These are phyloP conservation scores for Cavia porcellus DNA, from an alignment of 2,113 vertebrate species.

Conservation along the genomic window DNA sequence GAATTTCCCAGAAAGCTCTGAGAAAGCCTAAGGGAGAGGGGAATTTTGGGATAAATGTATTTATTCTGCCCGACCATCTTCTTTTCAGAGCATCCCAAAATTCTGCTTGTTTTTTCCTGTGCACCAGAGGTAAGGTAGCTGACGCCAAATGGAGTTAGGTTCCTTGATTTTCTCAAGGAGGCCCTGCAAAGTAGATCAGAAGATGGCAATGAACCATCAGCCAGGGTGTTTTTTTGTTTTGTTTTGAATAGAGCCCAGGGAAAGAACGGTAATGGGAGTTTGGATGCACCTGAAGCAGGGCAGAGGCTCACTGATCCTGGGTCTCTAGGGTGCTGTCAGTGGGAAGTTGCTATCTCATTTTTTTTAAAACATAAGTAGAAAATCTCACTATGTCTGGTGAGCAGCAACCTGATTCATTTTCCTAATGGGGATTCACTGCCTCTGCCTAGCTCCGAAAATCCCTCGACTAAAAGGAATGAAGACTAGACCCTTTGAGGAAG, in stretches of 20 bases:
- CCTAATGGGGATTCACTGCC: not conserved
- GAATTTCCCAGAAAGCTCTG: not conserved
- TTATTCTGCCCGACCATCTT: too few species aligned
- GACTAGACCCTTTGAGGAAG: not conserved
- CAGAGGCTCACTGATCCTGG: not conserved
- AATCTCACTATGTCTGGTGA: not conserved
- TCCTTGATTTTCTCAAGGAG: not conserved
- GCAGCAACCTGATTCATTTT: not conserved
- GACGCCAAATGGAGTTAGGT: not conserved
- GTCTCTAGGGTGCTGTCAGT: not conserved
- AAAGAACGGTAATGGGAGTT: not conserved
- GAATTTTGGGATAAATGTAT: too few species aligned
- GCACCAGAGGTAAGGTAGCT: not conserved
- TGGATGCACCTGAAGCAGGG: not conserved
- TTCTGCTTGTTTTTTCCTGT: not conserved
- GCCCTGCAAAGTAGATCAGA: not conserved
- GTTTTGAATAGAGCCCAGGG: not conserved
- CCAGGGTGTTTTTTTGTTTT: not conserved
- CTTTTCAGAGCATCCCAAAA: too few species aligned
- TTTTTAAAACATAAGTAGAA: not conserved
- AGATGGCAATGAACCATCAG: not conserved
- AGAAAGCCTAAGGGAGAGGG: not conserved
- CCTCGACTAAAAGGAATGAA: not conserved
- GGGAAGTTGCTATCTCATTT: not conserved
- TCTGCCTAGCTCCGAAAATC: too few species aligned